These are phyloP conservation scores for Lindbergichthys nudifrons DNA, from an alignment of 2,797 vertebrate species.

Conservation along the genomic window DNA sequence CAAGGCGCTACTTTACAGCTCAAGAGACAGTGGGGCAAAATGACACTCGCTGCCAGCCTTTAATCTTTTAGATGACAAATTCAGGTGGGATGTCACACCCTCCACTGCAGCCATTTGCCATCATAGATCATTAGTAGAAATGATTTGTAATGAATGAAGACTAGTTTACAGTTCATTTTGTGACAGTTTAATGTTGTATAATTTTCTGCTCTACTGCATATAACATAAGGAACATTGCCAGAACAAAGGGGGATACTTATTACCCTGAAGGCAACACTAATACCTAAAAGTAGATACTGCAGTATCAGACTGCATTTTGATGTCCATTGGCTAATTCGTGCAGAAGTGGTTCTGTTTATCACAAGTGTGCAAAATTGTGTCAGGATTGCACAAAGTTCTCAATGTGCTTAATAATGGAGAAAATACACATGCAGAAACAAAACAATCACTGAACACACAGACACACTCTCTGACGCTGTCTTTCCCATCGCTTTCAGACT, in stretches of 20 bases:
- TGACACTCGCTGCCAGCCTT: constrained; percentile 37
- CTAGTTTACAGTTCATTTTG: constrained; percentile 47
- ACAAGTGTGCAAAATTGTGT: constrained; percentile 17
- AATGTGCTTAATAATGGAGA: constrained; percentile 6
- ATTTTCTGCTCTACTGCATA: constrained; percentile 64
- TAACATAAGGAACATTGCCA: constrained; percentile 64
- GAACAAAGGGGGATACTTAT: constrained; percentile 65
- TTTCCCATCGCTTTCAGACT: constrained; percentile 36
- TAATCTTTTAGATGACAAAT: constrained; percentile 58
- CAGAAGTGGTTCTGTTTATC: constrained; percentile 33
- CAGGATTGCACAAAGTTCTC: constrained; percentile 18
- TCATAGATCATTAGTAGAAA: constrained; percentile 60
- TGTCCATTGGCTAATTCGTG: constrained; percentile 53
- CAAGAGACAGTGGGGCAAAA: constrained; percentile 47
- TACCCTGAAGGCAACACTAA: constrained; percentile 59
- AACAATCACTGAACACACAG: neutral
- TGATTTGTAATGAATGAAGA: constrained; percentile 63
- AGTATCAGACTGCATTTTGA: constrained; percentile 59
- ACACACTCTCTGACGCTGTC: neutral
- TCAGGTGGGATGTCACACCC: constrained; percentile 45
- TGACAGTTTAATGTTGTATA: constrained; percentile 45
- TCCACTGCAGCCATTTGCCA: constrained; percentile 39
- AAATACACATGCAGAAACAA: constrained; percentile 31
- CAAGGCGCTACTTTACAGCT: constrained; percentile 59
- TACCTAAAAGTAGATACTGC: constrained; percentile 53